A percentile compares a stretch with the other conserved stretches of the same genome.
Conservation (phyloP, 2,113 vertebrate genomes). For the Phrynosoma platyrhinos region DNA sequence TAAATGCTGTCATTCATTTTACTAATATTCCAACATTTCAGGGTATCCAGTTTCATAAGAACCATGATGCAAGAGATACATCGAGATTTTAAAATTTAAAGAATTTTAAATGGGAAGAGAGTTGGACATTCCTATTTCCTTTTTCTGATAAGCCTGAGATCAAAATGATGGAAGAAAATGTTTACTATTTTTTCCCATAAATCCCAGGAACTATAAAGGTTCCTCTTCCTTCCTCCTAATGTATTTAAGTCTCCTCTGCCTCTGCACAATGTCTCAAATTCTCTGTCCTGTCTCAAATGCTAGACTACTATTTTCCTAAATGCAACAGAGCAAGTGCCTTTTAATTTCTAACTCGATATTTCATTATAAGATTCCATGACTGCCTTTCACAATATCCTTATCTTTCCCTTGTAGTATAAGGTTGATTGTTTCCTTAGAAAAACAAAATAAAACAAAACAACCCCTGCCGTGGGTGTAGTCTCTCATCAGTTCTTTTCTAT, state of each 20-base stretch:
- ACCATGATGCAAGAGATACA: not conserved
- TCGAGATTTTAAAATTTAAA: constrained; percentile 7
- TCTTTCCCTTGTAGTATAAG: no score
- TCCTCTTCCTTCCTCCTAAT: no score
- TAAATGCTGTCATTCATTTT: not conserved
- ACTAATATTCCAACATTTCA: not conserved
- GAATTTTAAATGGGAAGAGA: not conserved
- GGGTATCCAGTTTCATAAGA: not conserved
- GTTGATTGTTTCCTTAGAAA: no score
- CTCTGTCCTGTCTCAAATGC: not conserved
- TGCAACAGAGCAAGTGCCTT: not conserved
- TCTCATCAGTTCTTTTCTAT: no score
- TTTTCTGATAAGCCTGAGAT: not conserved
- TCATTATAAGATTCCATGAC: no score
- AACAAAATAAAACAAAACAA: no score
- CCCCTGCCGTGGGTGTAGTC: no score
- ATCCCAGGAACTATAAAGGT: not conserved
- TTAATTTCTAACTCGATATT: not conserved
- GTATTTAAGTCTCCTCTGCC: not conserved
- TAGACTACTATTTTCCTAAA: not conserved
- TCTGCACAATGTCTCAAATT: not conserved
- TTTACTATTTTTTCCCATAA: not conserved
- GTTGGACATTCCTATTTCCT: no score
- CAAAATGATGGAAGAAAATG: not conserved
- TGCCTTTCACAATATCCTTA: no score